Conservation (phyloP, 2,888 invertebrate genomes). For the Nesidiocoris tenuis region DNA sequence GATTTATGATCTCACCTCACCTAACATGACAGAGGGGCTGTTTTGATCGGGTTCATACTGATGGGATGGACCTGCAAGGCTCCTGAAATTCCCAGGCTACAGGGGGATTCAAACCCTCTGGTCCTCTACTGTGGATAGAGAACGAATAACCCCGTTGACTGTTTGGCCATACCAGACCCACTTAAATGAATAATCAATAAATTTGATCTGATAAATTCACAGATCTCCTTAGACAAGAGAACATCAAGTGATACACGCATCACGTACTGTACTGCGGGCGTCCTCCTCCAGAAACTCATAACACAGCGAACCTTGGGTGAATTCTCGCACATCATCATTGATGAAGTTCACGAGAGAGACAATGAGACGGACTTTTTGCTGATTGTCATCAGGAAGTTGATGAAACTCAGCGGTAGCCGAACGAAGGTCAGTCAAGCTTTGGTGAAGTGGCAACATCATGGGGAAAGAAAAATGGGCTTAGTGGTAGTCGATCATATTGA, state of each 20-base stretch:
- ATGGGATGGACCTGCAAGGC: too few relatives aligned
- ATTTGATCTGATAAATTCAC: too few relatives aligned
- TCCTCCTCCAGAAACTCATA: conserved; percentile 77
- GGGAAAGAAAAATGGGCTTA: neutral
- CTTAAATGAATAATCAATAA: too few relatives aligned
- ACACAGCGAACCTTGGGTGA: conserved; percentile 62
- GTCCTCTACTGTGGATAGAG: too few relatives aligned
- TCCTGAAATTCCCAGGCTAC: too few relatives aligned
- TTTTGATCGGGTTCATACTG: too few relatives aligned
- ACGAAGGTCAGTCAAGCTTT: conserved; percentile 46
- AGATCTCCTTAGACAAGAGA: conserved; percentile 70
- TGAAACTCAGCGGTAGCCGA: conserved; percentile 26
- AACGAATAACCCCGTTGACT: too few relatives aligned
- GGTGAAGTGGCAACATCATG: too few relatives aligned
- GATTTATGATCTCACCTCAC: too few relatives aligned
- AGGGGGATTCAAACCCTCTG: too few relatives aligned
- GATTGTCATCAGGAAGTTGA: conserved; percentile 74
- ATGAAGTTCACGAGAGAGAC: conserved; percentile 92
- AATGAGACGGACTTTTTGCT: conserved; percentile 89
- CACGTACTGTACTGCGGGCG: conserved; percentile 85
- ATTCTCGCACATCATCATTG: conserved; percentile 86
- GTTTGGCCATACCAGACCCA: too few relatives aligned
- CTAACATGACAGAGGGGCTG: too few relatives aligned
- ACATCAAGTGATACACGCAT: conserved; percentile 70
- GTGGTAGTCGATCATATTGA: neutral